phyloP scores from a whole-genome alignment of 2,797 vertebrate genomes.

The Eulemur rubriventer region DNA sequence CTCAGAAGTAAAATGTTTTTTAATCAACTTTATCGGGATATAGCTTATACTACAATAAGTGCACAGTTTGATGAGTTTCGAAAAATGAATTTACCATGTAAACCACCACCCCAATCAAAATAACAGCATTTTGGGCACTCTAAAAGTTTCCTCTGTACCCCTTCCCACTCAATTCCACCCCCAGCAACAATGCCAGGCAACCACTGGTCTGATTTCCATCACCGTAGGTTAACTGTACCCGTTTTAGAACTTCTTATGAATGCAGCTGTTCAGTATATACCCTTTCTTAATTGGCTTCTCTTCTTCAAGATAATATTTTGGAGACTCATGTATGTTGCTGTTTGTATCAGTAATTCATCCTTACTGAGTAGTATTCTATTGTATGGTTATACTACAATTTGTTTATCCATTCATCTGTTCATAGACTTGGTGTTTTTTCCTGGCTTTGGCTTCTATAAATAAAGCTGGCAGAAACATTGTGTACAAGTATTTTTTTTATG shows the following conservation, averaged over 20 bases:
- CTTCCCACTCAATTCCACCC: too few relatives aligned
- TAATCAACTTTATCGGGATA: not conserved
- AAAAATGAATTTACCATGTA: not conserved
- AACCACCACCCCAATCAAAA: not conserved
- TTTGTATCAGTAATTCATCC: not conserved
- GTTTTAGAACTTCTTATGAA: not conserved
- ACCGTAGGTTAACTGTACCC: not conserved
- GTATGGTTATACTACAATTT: not conserved
- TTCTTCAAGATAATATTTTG: not conserved
- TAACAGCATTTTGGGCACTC: not conserved
- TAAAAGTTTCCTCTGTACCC: not conserved
- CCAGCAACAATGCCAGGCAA: not conserved
- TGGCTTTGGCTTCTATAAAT: not conserved
- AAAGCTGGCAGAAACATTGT: not conserved
- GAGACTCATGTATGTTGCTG: not conserved
- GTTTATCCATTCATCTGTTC: not conserved
- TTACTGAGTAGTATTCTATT: not conserved
- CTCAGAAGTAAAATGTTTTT: not conserved
- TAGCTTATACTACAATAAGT: not conserved
- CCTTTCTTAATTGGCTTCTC: not conserved
- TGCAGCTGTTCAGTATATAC: accelerated
- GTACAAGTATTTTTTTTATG: not conserved
- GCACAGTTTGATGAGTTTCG: not conserved
- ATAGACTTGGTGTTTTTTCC: not conserved
- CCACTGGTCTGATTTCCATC: not conserved